These are phyloP conservation scores for Hystrix brachyura DNA, from an alignment of 2,113 vertebrate genomes.

Conservation along the genomic window DNA sequence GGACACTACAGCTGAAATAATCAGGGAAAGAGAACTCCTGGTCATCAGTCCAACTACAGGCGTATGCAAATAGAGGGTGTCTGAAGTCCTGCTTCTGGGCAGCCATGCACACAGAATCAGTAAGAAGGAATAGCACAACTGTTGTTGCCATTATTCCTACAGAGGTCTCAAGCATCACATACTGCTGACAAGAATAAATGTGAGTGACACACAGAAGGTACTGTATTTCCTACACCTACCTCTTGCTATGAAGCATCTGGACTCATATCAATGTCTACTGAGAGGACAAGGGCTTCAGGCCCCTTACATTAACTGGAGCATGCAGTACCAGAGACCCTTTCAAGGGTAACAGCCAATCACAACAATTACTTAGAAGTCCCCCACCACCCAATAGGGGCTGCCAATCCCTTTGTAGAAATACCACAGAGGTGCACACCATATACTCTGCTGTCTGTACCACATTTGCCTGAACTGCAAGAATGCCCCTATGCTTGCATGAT, in stretches of 20 bases:
- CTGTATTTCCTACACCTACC: too few species aligned
- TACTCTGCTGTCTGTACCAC: background rate
- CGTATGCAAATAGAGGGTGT: too few species aligned
- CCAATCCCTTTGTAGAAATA: background rate
- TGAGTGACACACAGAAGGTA: background rate
- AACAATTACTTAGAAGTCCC: background rate
- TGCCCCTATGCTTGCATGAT: background rate
- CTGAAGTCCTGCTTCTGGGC: background rate
- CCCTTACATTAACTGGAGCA: background rate
- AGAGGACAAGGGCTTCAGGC: background rate
- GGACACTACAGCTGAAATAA: background rate
- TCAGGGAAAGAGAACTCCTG: background rate
- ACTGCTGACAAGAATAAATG: background rate
- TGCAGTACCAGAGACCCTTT: background rate
- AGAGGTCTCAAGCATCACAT: background rate
- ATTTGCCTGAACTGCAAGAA: background rate
- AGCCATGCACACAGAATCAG: background rate
- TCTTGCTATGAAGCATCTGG: background rate
- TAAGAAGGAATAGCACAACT: background rate
- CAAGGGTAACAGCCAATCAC: background rate
- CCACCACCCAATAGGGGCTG: too few species aligned
- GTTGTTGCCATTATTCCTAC: too few species aligned
- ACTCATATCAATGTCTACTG: too few species aligned
- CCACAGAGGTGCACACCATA: rapidly evolving
- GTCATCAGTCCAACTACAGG: background rate